Evolutionary conservation across 2,113 vertebrate species (phyloP), one percentile per base, ranked within the genome.

Genomic region (Eulacestoma nigropectus): DNA sequence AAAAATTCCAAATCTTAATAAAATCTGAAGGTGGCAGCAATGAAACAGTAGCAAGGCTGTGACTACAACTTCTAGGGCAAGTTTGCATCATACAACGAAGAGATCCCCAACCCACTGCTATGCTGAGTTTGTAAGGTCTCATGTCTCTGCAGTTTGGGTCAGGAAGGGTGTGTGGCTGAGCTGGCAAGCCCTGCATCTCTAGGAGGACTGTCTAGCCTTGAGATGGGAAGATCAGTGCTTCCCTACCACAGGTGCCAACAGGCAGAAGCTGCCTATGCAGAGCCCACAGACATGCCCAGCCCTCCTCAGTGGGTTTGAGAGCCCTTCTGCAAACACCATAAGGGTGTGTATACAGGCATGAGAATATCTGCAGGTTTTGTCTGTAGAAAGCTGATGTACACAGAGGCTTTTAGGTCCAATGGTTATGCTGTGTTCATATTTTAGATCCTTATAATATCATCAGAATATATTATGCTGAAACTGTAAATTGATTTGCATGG

Each of bases 11-110:
- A 60, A 84, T 82, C 73, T 92, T 94, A 91, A 94, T 95, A 89
- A 94, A 90, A 92, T 89, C 93, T 94, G 92, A 93, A 95, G 92
- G 86, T 94, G 77, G 92, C 88, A 96, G 84, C 86, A 96, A 93
- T 0, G 23, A 95, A 96, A 90, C 65, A 65, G 84, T 30, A 93
- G 56, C 44, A 17, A 90, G 72, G 42, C 79, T 88, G 46, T 8
- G 41, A 60, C 69, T 89, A 26, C 33, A 60, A n/a, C 44, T 94
- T 84, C 46, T 78, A 57, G 69, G 80, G 59, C 35, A 64, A 82
- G 30, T 59, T 74, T 13, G 3, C 9, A 1, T 50, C 30, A 23
- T 9, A 10, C 11, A 13, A 1, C 11, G 18, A 44, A 59, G n/a
- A 85, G 46, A 69, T 65, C 13, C 14, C 8, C 22, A 65, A 17